phyloP scores from a whole-genome alignment of 2,113 vertebrate species.

The Ammodytes dubius region DNA sequence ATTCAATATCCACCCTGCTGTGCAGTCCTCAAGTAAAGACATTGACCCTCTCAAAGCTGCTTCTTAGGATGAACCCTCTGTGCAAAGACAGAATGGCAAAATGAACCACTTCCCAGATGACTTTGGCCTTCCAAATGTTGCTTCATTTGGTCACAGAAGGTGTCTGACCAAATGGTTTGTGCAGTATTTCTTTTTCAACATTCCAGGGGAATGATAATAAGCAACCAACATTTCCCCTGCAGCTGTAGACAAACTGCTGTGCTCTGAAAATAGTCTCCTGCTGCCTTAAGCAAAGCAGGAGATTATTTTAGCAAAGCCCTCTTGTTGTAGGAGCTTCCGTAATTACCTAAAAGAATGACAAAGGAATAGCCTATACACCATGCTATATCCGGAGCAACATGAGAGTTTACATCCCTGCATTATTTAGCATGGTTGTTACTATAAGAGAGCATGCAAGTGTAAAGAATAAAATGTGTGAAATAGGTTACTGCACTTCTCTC shows the following conservation, averaged over 20 bases:
- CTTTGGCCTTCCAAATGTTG: background rate
- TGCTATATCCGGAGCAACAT: conserved; percentile 60
- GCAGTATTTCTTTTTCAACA: conserved; percentile 1
- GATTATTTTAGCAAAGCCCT: conserved; percentile 76
- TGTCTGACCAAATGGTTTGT: background rate
- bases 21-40: conserved; percentile 60
- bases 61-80: conserved; percentile 12
- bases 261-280: conserved; percentile 64
- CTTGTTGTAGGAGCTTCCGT: conserved; percentile 58
- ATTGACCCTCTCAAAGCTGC: conserved; percentile 40
- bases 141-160: conserved; percentile 31
- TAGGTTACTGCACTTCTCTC: conserved; percentile 46
- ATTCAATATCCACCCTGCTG: conserved; percentile 60
- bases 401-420: conserved; percentile 58
- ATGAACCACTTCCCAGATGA: background rate
- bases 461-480: conserved; percentile 51
- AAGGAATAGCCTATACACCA: conserved; percentile 28
- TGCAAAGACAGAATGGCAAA: conserved; percentile 8
- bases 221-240: conserved; percentile 52
- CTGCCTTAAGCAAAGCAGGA: conserved; percentile 69
- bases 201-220: conserved; percentile 54
- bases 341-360: conserved; percentile 71
- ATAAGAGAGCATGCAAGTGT: conserved; percentile 36
- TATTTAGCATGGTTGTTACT: conserved; percentile 55
- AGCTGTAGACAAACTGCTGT: conserved; percentile 64